Evolutionary conservation across 2,113 vertebrate genomes (phyloP), one percentile per base, ranked within the genome.

Genomic region (Cebus imitator): DNA sequence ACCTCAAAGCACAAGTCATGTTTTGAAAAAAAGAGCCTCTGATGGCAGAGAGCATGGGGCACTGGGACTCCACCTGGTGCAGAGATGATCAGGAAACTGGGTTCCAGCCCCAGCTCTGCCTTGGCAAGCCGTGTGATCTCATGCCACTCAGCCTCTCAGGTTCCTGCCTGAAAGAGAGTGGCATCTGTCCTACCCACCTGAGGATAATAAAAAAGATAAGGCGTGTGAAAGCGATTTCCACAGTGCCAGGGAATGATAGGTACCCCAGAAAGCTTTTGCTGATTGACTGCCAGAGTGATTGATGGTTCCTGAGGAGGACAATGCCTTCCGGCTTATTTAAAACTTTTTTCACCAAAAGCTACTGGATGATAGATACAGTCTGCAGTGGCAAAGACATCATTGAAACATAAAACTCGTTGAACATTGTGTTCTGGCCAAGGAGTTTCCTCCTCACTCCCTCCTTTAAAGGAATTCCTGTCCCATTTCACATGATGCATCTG

Each of bases 301-400:
- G 90, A 73, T 57, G 12, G 23, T 5, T 76, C 81, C 83, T 20
- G 1, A 0, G 30, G 64, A 76, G 18, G 55, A 76, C 57, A 84
- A 37, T 9, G 35, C 25, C 25, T 92, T 40, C 83, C 66, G 72
- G 88, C n/a, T 80, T 84, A 48, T 58, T 83, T 8, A 52, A 86
- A 75, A 75, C 2, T 2, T 40, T 83, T 89, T 91, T 88, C 75
- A 48, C 40, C 79, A 70, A 87, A 91, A 89, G 90, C 79, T 80
- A 30, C 87, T 57, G 90, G 52, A 89, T 87, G 90, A 66, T 64
- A 43, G 79, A 82, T 81, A 50, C 20, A 87, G 55, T 61, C 86
- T 78, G 97, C 83, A 81, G 86, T 75, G 84, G 37, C 75, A 89
- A 98, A 92, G 90, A 64, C 35, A 87, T 83, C 52, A 90, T 45